phyloP scores from a whole-genome alignment of 2,113 vertebrate species.

The Pachypanchax playfairii region DNA sequence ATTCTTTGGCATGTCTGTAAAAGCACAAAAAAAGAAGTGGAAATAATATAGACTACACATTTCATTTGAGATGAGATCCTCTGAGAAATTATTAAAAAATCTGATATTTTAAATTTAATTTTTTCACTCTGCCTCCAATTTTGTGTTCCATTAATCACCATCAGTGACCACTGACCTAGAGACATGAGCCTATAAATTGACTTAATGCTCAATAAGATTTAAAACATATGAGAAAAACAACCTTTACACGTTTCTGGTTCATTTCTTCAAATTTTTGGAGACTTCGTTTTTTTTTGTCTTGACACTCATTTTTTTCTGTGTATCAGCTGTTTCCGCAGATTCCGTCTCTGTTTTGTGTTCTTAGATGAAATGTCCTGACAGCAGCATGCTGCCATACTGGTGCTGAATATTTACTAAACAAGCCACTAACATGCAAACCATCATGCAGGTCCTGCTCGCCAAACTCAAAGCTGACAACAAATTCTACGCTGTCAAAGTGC shows the following conservation, averaged over 20 bases:
- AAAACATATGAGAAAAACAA: too few relatives aligned
- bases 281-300: slow-evolving; percentile 12
- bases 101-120: too few relatives aligned
- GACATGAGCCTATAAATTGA: too few relatives aligned
- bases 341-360: slow-evolving; percentile 32
- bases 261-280: too few relatives aligned
- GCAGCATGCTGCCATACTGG: slow-evolving; percentile 36
- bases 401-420: slow-evolving; percentile 62
- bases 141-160: too few relatives aligned
- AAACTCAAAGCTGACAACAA: slow-evolving; percentile 90
- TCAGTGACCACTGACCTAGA: too few relatives aligned
- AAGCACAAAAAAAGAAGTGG: not conserved
- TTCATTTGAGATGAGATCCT: too few relatives aligned
- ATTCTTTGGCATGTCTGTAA: not conserved
- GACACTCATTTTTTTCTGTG: slow-evolving; percentile 35
- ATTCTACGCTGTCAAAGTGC: slow-evolving; percentile 95
- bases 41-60: too few relatives aligned
- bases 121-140: too few relatives aligned
- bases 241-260: too few relatives aligned
- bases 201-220: too few relatives aligned
- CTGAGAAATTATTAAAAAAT: too few relatives aligned
- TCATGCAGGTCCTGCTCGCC: slow-evolving; percentile 90
- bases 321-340: slow-evolving; percentile 53
- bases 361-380: slow-evolving; percentile 28
- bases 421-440: slow-evolving; percentile 50